Evolutionary conservation across 1,140 invertebrate species (phyloP), one percentile per base, ranked within the genome.

Genomic region (Bicyclus anynana): DNA sequence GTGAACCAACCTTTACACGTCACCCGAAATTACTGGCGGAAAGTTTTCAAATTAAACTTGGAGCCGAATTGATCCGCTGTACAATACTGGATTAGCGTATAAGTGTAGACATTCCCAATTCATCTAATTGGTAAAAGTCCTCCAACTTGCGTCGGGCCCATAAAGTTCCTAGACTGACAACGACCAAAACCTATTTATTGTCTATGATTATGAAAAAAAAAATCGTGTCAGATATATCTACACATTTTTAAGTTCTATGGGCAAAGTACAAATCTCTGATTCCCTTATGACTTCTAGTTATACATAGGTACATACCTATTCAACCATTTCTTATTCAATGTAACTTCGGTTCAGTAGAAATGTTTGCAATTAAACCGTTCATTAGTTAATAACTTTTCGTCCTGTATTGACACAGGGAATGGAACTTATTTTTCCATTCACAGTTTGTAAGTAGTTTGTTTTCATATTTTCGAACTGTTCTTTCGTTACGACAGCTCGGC

Each of bases 31-130:
- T 67, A 75, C 70, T 70, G 69, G 42, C 53, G 52, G 61, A 59
- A 73, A 77, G 59, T 79, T 77, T 73, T 67, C 69, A 66, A 69
- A 71, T 76, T 76, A 66, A 76, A 76, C 65, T 72, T 74, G 58
- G 58, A 33, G 6, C 6, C 13, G 13, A 40, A 40, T 17, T 40
- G 14, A 17, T 16, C 37, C 16, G 37, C 13, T 14, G 17, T 10
- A 40, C 37, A 40, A 17, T 40, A 14, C 5, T 10, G 29, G 29
- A 33, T 33, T 33, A 33, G 29, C n/a, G 29, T 12, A 33, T 33
- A 13, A 44, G 14, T 44, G 40, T 44, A 21, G 21, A 44, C 5
- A 33, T 20, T 44, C 17, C 4, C 20, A 17, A 21, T 33, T 12
- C n/a, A 12, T 33, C 29, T 33, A 33, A 33, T 33, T 23, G 23